Evolutionary conservation across 2,113 vertebrate species (phyloP).

Genomic region (Agapornis roseicollis): DNA sequence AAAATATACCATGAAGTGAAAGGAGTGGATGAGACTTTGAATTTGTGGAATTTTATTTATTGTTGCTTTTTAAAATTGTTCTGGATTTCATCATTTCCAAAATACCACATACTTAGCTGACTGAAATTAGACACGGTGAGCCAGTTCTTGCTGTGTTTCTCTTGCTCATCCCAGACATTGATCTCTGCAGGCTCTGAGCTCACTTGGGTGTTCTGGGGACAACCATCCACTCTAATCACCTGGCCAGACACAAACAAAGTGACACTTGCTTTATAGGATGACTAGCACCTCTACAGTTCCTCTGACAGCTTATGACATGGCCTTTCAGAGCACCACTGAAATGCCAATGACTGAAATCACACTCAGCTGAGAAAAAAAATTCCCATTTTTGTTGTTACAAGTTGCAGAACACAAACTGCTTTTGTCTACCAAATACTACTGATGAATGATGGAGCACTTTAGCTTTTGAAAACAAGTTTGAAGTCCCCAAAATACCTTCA

Average conservation of each 20-base stretch:
- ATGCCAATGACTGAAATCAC: neutral
- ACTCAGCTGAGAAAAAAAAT: neutral
- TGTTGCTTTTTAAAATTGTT: neutral
- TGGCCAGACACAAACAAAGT: slow-evolving; percentile 42
- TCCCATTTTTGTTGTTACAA: neutral
- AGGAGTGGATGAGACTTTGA: neutral
- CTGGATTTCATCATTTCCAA: neutral
- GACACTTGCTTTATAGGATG: neutral
- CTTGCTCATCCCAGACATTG: slow-evolving; percentile 42
- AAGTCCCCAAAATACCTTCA: neutral
- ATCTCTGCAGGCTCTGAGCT: slow-evolving; percentile 69
- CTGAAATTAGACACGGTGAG: slow-evolving; percentile 83
- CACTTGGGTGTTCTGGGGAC: slow-evolving; percentile 65
- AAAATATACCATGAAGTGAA: neutral
- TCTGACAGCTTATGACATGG: neutral
- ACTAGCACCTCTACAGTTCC: neutral
- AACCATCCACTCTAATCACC: slow-evolving; percentile 76
- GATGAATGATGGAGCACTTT: neutral
- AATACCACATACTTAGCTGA: slow-evolving; percentile 83
- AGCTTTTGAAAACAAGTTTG: neutral
- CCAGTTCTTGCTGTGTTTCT: slow-evolving; percentile 70
- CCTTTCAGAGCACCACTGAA: neutral
- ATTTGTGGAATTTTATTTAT: neutral
- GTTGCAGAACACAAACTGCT: neutral
- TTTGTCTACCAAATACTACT: neutral